Evolutionary conservation across 30 jellyfish, hydroid and myxozoan species (phyloP), one percentile per base, ranked within the genome.

Genomic region (Aurelia aurita): DNA sequence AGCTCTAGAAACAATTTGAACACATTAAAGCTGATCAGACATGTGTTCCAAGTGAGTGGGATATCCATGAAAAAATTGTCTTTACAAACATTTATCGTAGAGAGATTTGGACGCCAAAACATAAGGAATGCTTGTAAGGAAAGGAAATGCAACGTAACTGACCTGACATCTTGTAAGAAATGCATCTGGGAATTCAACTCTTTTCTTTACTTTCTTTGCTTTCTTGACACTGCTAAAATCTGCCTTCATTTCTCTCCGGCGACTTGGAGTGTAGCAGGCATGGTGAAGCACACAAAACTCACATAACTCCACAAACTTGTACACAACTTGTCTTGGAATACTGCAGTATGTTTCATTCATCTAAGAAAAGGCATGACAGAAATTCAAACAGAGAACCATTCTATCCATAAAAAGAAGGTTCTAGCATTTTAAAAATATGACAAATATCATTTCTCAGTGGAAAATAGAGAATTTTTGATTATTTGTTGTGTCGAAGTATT

Each of bases 121-220:
- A 5, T 7, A 6, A 4, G 2, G 46, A 34, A 34, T 0, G 7
- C 7, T 39, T 39, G 15, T 1, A 39, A 39, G 9, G 51, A 39
- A 39, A 39, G 51, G 51, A 6, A 7, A 39, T 39, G 51, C 51
- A 39, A 15, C 51, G 9, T 9, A 6, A 39, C 82, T 39, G 49
- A 92, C 98, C 88, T 92, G 97, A 54, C 98, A 92, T 74, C 97
- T 80, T 46, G 98, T 92, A 32, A 92, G 43, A 64, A 92, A 92
- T 20, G 75, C 84, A 91, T 85, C 85, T 25, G 82, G 74, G 43
- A 87, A 58, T 74, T 82, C 96, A 77, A 61, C 25, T 69, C 70
- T 87, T 69, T 82, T 92, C 72, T 61, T 59, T 2, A 11, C 28
- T 14, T 55, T 77, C 54, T 44, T 80, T 45, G 46, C 55, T 14